Conservation (phyloP, 2,113 vertebrate genomes). For the Pardalotus punctatus region DNA sequence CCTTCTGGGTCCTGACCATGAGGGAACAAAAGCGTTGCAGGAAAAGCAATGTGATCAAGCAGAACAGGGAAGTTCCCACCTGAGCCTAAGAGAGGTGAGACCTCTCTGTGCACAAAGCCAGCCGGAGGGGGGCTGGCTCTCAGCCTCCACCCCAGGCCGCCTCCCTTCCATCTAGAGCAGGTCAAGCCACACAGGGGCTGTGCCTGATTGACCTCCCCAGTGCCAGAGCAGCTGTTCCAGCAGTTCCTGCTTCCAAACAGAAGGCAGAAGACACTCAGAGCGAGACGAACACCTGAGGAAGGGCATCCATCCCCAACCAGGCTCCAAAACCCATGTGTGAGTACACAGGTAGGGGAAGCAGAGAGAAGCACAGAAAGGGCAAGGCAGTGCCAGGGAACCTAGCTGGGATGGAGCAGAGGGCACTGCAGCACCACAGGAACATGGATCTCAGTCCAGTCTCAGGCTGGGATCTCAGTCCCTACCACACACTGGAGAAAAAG, state of each 20-base stretch:
- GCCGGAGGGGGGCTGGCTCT: neutral
- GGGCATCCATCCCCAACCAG: neutral
- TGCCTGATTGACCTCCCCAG: neutral
- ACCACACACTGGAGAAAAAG: neutral
- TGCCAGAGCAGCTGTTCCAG: neutral
- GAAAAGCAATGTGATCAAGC: neutral
- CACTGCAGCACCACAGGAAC: neutral
- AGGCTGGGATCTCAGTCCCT: neutral
- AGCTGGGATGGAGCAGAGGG: neutral
- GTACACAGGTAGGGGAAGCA: neutral
- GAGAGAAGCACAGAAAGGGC: neutral
- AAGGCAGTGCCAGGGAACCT: neutral
- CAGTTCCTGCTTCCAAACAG: neutral
- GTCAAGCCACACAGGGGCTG: neutral
- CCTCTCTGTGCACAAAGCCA: accelerated
- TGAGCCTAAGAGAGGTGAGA: neutral
- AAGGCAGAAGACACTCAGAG: neutral
- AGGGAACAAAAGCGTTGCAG: neutral
- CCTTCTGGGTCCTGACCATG: accelerated
- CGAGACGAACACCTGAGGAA: neutral
- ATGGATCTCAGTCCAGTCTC: no score
- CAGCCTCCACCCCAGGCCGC: neutral
- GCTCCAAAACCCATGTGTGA: accelerated
- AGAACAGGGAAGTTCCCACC: neutral
- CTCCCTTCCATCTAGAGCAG: neutral